Base-by-base conservation (phyloP, 1,140 invertebrate genomes). In the Helicoverpa zea region DNA sequence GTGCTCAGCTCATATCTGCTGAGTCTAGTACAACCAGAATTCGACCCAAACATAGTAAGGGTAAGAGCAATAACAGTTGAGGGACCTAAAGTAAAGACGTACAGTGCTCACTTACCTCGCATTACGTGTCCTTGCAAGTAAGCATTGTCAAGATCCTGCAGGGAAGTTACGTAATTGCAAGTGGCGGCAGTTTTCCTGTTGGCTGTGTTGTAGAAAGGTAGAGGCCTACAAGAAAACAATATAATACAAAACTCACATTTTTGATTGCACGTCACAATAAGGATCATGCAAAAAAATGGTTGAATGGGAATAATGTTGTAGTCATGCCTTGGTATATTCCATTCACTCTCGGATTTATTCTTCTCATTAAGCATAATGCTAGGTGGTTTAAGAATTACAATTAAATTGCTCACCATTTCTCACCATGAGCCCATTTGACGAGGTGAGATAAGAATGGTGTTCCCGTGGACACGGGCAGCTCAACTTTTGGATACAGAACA, bases 371-470 rank as follows among this genome's bases (percentile, higher is more conserved):
- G 3, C 0, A 43, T 43, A 9, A 43, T 0, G 35, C 35, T 43
- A 43, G 35, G 0, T 7, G 5, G 5, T 0, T 43, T 7, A 43
- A 7, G 35, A 7, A 64, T 49, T 23, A 14, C 12, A 47, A 51
- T 9, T 51, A 12, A 29, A 52, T 54, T 3, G 73, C 91, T 74
- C 90, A 89, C 95, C 95, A 96, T 70, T 90, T 87, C 43, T 95
- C 93, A 5, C 89, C 90, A 89, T 98, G 97, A 81, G 97, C 96
- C 97, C 97, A 98, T 79, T 94, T 92, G n/a, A 98, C 94, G 0
- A 97, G 88, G 13, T 97, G 96, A 1, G 96, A 96, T 23, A 98
- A 95, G 95, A 97, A 97, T 0, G 97, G 96, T 0, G 97, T 98
- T 3, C 96, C 96, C 30, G 96, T 91, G 14, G 97, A 96, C 0